Percentiles rank a stretch among this genome's conserved stretches.
Evolutionary conservation across 2,888 invertebrate species (phyloP).

Genomic region (Parnassius mnemosyne): DNA sequence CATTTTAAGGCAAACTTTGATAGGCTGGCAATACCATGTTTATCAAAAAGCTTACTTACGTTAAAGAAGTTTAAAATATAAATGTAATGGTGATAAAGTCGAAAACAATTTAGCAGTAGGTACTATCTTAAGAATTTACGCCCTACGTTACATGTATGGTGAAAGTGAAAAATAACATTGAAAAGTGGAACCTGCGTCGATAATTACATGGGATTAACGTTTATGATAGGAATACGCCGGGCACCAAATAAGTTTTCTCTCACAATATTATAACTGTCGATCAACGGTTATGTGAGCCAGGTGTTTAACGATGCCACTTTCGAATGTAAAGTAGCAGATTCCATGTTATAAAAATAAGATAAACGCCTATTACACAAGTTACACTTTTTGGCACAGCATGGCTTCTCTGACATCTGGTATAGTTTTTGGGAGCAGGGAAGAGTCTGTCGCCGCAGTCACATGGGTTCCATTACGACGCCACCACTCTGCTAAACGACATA

Average conservation of each 20-base stretch:
- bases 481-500: no score
- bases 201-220: slow-evolving; percentile 27
- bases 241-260: slow-evolving; percentile 18
- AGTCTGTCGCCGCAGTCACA: no score
- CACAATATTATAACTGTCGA: slow-evolving; percentile 8
- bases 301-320: slow-evolving; percentile 14
- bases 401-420: no score
- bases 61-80: slow-evolving; percentile 4
- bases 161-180: slow-evolving; percentile 24
- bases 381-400: no score
- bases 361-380: no score
- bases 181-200: slow-evolving; percentile 16
- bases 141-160: slow-evolving; percentile 6
- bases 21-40: no score
- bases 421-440: no score
- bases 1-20: no score
- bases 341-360: neutral
- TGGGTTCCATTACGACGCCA: no score
- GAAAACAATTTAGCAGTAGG: neutral
- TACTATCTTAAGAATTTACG: neutral
- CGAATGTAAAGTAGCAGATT: slow-evolving; percentile 7
- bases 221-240: slow-evolving; percentile 14
- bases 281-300: slow-evolving; percentile 5
- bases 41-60: no score
- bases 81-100: neutral